These are phyloP conservation scores for Ylistrum balloti DNA, from an alignment of 1,140 invertebrate species.

Conservation along the genomic window DNA sequence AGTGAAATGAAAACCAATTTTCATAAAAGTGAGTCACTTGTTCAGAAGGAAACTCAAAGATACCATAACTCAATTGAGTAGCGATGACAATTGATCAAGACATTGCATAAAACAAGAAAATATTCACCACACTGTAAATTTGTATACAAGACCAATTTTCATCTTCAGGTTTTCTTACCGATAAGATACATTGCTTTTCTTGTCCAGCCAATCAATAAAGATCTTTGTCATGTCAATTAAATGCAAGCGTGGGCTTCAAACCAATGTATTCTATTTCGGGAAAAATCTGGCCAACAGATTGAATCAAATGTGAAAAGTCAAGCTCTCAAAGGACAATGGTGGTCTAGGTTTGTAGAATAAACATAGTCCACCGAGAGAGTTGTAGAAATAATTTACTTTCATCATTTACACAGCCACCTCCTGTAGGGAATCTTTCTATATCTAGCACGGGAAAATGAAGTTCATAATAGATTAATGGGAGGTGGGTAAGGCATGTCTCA, in stretches of 20 bases:
- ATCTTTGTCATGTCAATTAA: not conserved
- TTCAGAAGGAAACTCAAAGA: not conserved
- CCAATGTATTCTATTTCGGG: not conserved
- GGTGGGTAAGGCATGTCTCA: too few species aligned
- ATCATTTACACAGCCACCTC: not conserved
- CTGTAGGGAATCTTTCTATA: not conserved
- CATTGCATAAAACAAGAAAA: not conserved
- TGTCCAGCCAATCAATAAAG: not conserved
- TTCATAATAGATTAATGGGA: too few species aligned
- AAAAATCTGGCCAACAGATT: not conserved
- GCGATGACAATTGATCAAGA: not conserved
- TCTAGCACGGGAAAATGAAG: not conserved
- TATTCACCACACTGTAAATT: not conserved
- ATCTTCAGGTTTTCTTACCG: not conserved
- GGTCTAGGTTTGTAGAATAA: not conserved
- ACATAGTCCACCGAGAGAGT: not conserved
- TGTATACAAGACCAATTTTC: not conserved
- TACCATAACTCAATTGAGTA: not conserved
- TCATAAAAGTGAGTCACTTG: not conserved
- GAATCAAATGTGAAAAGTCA: constrained; percentile 38
- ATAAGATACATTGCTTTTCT: not conserved
- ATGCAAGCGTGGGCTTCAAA: constrained; percentile 2
- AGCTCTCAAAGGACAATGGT: not conserved
- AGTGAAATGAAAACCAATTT: not conserved
- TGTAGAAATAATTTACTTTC: not conserved